Evolutionary conservation across 1,140 invertebrate genomes (phyloP).

Genomic region (Batillaria attramentaria): DNA sequence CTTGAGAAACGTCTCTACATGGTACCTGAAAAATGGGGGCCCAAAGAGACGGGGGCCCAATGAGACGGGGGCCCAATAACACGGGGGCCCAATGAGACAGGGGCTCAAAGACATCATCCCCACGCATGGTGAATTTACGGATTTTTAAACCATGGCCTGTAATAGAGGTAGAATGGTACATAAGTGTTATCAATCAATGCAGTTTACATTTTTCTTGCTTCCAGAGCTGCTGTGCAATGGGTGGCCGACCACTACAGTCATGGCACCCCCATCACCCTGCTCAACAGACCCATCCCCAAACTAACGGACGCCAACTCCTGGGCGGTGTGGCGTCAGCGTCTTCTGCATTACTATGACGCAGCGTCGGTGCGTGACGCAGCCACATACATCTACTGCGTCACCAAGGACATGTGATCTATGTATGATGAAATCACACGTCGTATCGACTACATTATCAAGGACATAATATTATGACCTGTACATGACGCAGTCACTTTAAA

Average conservation of each 20-base stretch:
- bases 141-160: no score
- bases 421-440: background rate
- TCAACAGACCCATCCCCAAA: conserved; percentile 61
- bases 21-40: no score
- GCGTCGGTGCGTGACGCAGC: conserved; percentile 55
- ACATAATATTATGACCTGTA: background rate
- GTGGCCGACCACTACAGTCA: conserved; percentile 59
- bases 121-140: no score
- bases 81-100: no score
- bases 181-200: no score
- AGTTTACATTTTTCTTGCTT: no score
- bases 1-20: no score
- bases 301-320: conserved; percentile 53
- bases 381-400: conserved; percentile 54
- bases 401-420: conserved; percentile 17
- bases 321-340: conserved; percentile 55
- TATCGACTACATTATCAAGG: background rate
- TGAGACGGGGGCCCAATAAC: no score
- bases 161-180: no score
- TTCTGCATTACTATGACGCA: conserved; percentile 59
- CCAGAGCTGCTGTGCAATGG: conserved; percentile 52
- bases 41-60: no score
- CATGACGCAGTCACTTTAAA: background rate
- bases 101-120: no score
- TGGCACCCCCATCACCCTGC: conserved; percentile 61